Evolutionary conservation across 2,888 invertebrate species (phyloP), one percentile per base, ranked within the genome.

Genomic region (Tolmerus cingulatus): DNA sequence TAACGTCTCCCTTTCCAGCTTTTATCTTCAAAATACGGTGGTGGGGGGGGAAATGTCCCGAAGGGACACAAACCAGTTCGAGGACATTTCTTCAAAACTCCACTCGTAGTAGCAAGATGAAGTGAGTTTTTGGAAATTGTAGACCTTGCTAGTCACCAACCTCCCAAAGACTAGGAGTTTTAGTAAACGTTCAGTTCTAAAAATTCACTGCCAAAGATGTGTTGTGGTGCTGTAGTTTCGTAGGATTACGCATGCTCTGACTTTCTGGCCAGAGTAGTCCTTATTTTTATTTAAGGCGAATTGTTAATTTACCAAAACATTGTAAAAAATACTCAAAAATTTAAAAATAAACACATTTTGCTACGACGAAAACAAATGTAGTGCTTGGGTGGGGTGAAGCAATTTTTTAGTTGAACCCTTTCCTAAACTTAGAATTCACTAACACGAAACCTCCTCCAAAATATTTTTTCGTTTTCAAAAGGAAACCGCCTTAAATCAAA

Each of bases 181-280:
- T 66, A 27, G 66, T 82, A 82, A 34, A 37, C 19, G n/a, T 66
- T 57, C 55, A 23, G 19, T 57, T 82, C 82, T 82, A 30, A 82
- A 82, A 82, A 82, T 57, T 82, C 82, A 82, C 57, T 82, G 57
- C 57, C 82, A 82, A 57, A 27, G 27, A 66, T 66, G 34, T 66
- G 57, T 37, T 82, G 43, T 46, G 82, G 82, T 82, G 57, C 82
- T 82, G 19, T 81, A 82, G 57, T 12, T 55, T 66, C 66, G 27
- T 66, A 66, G 66, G 27, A 23, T 66, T 27, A 19, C 34, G 76
- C 76, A 37, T 76, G 16, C 34, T 34, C 74, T 74, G 19, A 46
- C 43, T 46, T 46, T 46, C 12, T 16, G 16, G 0, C 1, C 3
- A 12, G 5, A 46, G 43, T 2, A 34, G 14, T 16, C 74, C 16